phyloP scores from a whole-genome alignment of 2,113 vertebrate species.

The Aythya baeri region DNA sequence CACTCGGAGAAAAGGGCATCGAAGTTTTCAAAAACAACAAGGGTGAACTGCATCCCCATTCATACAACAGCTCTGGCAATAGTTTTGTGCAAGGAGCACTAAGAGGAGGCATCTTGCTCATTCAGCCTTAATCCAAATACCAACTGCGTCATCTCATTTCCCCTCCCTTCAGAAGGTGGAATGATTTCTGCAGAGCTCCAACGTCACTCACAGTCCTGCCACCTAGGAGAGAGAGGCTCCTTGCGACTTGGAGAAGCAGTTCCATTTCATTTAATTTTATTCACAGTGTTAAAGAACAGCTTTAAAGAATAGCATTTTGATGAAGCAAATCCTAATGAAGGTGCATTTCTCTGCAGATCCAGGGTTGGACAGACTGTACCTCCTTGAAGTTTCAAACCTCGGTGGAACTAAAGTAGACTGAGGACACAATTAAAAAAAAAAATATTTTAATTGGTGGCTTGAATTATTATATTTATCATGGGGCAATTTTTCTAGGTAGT shows the following conservation, averaged over 20 bases:
- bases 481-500: not conserved
- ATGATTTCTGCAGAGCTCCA: not conserved
- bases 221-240: not conserved
- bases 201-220: not conserved
- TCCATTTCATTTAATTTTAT: not conserved
- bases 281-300: not conserved
- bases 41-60: not conserved
- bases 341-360: not conserved
- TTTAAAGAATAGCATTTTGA: not conserved
- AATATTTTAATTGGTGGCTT: not conserved
- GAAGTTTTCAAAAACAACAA: not conserved
- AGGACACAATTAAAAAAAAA: not conserved
- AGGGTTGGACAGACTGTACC: not conserved
- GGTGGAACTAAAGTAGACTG: not conserved
- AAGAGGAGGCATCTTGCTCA: not conserved
- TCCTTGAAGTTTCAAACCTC: not conserved
- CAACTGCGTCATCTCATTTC: not conserved
- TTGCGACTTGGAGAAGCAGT: not conserved
- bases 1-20: not conserved
- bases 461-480: not conserved
- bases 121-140: not conserved
- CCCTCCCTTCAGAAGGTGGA: not conserved
- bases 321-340: not conserved
- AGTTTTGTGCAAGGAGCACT: not conserved
- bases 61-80: not conserved